Evolutionary conservation across 1,140 invertebrate genomes (phyloP).

Genomic region (Brachionus plicatilis): DNA sequence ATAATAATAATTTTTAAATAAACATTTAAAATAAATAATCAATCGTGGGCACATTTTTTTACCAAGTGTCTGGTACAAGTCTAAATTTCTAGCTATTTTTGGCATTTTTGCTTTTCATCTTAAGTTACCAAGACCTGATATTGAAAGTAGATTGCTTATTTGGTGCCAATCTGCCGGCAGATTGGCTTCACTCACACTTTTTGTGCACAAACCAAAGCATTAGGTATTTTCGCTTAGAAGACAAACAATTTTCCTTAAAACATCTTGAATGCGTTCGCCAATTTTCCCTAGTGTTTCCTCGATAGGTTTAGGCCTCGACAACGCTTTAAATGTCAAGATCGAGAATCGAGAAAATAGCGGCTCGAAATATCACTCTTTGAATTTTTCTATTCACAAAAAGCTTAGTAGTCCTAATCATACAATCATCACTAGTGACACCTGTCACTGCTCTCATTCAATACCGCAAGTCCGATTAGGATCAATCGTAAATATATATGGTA

Average conservation of each 20-base stretch:
- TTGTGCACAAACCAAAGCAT: neutral
- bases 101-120: neutral
- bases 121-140: neutral
- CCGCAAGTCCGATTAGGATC: neutral
- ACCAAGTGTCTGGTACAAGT: neutral
- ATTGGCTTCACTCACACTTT: neutral
- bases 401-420: neutral
- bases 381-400: neutral
- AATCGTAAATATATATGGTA: neutral
- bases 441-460: neutral
- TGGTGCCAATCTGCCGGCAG: neutral
- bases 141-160: neutral
- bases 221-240: neutral
- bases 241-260: neutral
- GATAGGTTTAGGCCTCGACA: neutral
- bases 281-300: neutral
- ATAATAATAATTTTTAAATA: neutral
- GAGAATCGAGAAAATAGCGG: neutral
- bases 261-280: neutral
- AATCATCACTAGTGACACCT: neutral
- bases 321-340: neutral
- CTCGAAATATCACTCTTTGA: neutral
- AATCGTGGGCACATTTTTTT: neutral
- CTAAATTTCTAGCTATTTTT: neutral
- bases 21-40: constrained; percentile 5